These are phyloP conservation scores for Cladopsammia gracilis DNA, from an alignment of 64 coral and sea anemone species.

Conservation along the genomic window DNA sequence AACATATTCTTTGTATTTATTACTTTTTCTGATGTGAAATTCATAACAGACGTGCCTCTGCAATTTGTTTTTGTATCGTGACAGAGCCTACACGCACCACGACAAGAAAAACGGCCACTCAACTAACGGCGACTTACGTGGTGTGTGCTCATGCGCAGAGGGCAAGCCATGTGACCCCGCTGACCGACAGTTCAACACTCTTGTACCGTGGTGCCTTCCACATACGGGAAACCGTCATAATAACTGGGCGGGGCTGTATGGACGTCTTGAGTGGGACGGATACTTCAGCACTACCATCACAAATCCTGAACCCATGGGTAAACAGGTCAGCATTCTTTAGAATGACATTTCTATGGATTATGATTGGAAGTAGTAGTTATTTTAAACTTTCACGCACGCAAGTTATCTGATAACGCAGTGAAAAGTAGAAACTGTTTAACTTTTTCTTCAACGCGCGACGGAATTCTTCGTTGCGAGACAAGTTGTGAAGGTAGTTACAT, in stretches of 20 bases:
- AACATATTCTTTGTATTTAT: no score
- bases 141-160: constrained; percentile 95
- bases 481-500: no score
- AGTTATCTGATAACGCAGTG: no score
- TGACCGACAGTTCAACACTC: constrained; percentile 93
- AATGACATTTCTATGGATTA: neutral
- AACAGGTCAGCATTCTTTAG: constrained; percentile 73
- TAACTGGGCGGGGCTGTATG: constrained; percentile 97
- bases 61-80: neutral
- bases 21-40: no score
- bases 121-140: constrained; percentile 75
- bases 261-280: constrained; percentile 96
- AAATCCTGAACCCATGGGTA: constrained; percentile 99
- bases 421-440: no score
- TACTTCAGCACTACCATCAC: constrained; percentile 98
- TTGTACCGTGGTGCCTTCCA: constrained; percentile 97
- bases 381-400: no score
- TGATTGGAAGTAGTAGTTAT: neutral
- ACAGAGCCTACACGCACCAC: constrained; percentile 88
- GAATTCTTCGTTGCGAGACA: no score
- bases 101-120: constrained; percentile 94
- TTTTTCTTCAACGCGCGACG: no score
- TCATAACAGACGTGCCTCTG: no score
- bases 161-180: constrained; percentile 87
- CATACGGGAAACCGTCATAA: constrained; percentile 99